Evolutionary conservation across 37 sponge, comb jelly and placozoan genomes (phyloP), one percentile per base, ranked within the genome.

Genomic region (Spongilla lacustris): DNA sequence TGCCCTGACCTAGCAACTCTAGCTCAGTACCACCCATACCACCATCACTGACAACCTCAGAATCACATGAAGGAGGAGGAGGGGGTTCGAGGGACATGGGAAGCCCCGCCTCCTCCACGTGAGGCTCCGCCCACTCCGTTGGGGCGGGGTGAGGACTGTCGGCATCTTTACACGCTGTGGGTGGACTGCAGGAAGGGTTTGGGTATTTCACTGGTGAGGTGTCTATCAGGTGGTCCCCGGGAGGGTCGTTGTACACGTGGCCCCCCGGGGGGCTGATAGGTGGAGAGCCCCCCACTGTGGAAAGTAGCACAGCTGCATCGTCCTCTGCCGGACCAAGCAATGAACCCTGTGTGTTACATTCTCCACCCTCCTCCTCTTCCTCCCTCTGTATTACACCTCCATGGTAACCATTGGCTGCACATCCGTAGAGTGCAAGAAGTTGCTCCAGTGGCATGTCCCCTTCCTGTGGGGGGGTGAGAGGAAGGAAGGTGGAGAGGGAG

Each of bases 341-440:
- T 23, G 74, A 0, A 81, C 34, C n/a, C 29, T 80, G 19, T 30
- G 12, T 26, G 26, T 69, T 66, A 67, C 81, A 33, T 66, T 75
- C 46, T 0, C 37, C 82, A 78, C 67, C 31, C 14, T 70, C 32
- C 69, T 6, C 50, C 36, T 37, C 32, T 29, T 25, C 28, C 66
- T 78, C 86, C 36, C 37, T 27, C n/a, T 46, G 35, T 76, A 31
- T 36, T 12, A 0, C 32, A 22, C 2, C 82, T 26, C 46, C 36
- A 0, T 30, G 32, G 4, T 66, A 28, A 12, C 67, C 75, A 25
- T 24, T n/a, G 4, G 31, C 22, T 28, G 76, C 27, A 68, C 88
- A 91, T 0, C 93, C 89, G 77, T 95, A 95, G 22, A 77, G 50
- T 49, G 89, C 79, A 0, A 95, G 84, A 23, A 95, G 75, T 38